Percentiles rank a stretch among this genome's conserved stretches.
phyloP scores from a whole-genome alignment of 2,797 vertebrate species.

The Gobionotothen gibberifrons region DNA sequence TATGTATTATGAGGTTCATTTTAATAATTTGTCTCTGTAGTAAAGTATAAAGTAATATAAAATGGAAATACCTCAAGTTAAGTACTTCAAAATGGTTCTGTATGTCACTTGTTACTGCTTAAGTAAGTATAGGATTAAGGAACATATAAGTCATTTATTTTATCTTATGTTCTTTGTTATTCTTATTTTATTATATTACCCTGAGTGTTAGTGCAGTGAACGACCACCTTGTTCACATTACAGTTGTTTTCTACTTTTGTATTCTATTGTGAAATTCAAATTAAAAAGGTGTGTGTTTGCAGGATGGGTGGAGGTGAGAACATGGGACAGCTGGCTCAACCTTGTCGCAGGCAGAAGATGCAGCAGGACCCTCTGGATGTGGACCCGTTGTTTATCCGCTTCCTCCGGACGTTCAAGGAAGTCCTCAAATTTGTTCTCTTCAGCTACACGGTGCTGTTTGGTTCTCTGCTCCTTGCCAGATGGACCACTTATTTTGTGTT shows the following conservation, averaged over 20 bases:
- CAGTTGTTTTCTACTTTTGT: not conserved
- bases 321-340: conserved; percentile 56
- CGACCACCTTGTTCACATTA: not conserved
- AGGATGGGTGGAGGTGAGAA: conserved; percentile 71
- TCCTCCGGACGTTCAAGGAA: conserved; percentile 92
- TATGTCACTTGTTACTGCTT: too few species aligned
- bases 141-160: not conserved
- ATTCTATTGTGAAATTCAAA: conserved; percentile 1
- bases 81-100: too few species aligned
- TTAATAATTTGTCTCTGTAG: too few species aligned
- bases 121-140: not conserved
- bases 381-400: conserved; percentile 88
- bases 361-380: conserved; percentile 72
- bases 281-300: conserved; percentile 45
- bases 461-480: conserved; percentile 92
- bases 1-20: too few species aligned
- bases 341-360: conserved; percentile 59
- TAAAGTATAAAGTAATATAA: too few species aligned
- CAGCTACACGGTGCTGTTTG: conserved; percentile 95
- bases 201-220: not conserved
- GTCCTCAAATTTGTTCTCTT: conserved; percentile 94
- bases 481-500: conserved; percentile 97
- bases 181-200: not conserved
- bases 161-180: not conserved
- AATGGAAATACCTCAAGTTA: too few species aligned